phyloP scores from a whole-genome alignment of 1,140 invertebrate genomes.

The Drosophila saltans region DNA sequence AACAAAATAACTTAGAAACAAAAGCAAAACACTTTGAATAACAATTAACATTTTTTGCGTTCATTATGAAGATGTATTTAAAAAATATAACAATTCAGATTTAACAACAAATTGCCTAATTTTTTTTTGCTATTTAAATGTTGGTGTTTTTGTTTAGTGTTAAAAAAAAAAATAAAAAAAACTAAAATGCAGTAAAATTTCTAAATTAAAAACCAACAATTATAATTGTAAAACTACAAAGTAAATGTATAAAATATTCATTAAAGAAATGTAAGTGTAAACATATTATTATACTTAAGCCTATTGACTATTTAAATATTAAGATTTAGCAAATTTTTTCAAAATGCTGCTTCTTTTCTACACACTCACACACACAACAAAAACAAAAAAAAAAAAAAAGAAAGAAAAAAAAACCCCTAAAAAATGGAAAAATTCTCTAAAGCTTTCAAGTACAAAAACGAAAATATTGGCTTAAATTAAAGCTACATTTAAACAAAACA shows the following conservation, averaged over 20 bases:
- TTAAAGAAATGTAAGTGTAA: conserved; percentile 47
- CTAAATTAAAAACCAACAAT: conserved; percentile 37
- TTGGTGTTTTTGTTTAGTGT: conserved; percentile 53
- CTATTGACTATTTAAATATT: conserved; percentile 64
- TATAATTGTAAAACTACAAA: conserved; percentile 30
- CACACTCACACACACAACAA: conserved; percentile 21
- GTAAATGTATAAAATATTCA: conserved; percentile 73
- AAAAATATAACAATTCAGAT: conserved; percentile 19
- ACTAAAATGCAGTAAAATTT: conserved; percentile 56
- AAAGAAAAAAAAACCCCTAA: background rate
- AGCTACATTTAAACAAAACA: background rate
- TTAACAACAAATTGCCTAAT: conserved; percentile 51
- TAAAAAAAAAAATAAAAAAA: conserved; percentile 44
- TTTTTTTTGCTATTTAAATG: conserved; percentile 75
- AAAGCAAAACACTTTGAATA: conserved; percentile 44
- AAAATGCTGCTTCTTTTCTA: conserved; percentile 60
- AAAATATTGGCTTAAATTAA: conserved; percentile 41
- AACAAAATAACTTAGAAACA: conserved; percentile 14
- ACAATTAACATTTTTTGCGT: conserved; percentile 71
- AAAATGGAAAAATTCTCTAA: conserved; percentile 21
- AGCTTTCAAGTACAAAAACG: conserved; percentile 78
- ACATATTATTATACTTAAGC: conserved; percentile 59
- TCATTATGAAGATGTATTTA: conserved; percentile 39
- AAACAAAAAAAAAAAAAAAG: background rate
- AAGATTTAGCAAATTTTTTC: conserved; percentile 78